Conservation (phyloP, 2,797 vertebrate species). For the Pteropus rufus region DNA sequence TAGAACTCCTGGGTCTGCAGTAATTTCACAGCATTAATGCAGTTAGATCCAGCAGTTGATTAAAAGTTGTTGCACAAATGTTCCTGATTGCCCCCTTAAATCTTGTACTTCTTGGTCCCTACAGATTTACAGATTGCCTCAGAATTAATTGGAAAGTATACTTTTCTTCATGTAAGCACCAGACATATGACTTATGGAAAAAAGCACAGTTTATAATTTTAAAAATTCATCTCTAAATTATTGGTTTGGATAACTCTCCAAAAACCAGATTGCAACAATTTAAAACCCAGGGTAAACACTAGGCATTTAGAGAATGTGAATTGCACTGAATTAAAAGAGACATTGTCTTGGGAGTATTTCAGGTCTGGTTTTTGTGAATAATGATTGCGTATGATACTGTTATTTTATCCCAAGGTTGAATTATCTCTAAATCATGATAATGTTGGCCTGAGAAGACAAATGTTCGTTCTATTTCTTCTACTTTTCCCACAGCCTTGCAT, state of each 20-base stretch:
- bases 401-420: constrained; percentile 30
- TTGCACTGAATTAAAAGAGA: constrained; percentile 64
- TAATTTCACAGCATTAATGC: constrained; percentile 84
- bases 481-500: constrained; percentile 89
- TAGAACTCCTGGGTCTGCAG: constrained; percentile 82
- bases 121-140: constrained; percentile 82
- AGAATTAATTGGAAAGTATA: constrained; percentile 83
- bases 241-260: constrained; percentile 66
- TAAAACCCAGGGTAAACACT: constrained; percentile 66
- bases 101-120: constrained; percentile 80
- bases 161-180: constrained; percentile 78
- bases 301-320: constrained; percentile 67
- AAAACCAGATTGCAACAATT: constrained; percentile 65
- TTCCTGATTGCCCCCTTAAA: constrained; percentile 84
- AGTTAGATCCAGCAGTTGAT: constrained; percentile 85
- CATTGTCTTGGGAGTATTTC: constrained; percentile 60
- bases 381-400: neutral
- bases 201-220: constrained; percentile 70
- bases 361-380: constrained; percentile 42
- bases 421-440: constrained; percentile 66
- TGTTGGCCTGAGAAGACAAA: constrained; percentile 51
- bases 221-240: constrained; percentile 78
- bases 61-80: constrained; percentile 88
- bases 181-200: constrained; percentile 68
- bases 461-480: constrained; percentile 64